Evolutionary conservation across 1,140 invertebrate genomes (phyloP).

Genomic region (Geopemphigus sp.): DNA sequence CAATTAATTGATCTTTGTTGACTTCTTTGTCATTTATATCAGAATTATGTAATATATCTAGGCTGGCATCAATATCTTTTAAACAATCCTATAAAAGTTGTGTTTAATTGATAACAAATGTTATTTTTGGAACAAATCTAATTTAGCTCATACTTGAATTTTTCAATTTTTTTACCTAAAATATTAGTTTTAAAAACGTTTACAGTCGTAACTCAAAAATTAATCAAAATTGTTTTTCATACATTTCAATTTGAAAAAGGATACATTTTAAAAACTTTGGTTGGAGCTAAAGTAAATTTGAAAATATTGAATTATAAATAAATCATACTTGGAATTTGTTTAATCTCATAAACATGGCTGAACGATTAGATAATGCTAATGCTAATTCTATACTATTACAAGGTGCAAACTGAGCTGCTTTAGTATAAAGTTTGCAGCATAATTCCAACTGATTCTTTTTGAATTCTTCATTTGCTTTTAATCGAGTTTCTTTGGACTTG

Average conservation of each 20-base stretch:
- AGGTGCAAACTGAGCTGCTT: conserved; percentile 56
- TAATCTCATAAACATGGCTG: conserved; percentile 57
- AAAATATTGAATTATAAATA: not conserved
- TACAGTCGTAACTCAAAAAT: no score
- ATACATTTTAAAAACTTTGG: no score
- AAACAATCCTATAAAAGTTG: conserved; percentile 30
- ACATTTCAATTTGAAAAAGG: no score
- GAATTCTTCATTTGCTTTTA: conserved; percentile 56
- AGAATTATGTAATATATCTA: conserved; percentile 16
- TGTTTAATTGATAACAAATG: not conserved
- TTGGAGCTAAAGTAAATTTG: no score
- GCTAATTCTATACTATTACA: conserved; percentile 55
- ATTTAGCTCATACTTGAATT: no score
- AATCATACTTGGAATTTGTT: conserved; percentile 54
- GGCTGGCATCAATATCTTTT: conserved; percentile 5
- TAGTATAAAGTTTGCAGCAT: conserved; percentile 56
- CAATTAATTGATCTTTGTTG: conserved; percentile 37
- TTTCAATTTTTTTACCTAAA: no score
- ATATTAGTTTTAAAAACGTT: no score
- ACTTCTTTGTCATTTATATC: conserved; percentile 42
- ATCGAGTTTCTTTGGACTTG: conserved; percentile 54
- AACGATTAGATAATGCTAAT: conserved; percentile 58
- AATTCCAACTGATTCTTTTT: conserved; percentile 55
- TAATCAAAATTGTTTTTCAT: no score
- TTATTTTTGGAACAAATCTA: no score